Percentiles rank a stretch among this genome's conserved stretches.
phyloP scores from a whole-genome alignment of 1,140 invertebrate genomes.

The Nilaparvata lugens region DNA sequence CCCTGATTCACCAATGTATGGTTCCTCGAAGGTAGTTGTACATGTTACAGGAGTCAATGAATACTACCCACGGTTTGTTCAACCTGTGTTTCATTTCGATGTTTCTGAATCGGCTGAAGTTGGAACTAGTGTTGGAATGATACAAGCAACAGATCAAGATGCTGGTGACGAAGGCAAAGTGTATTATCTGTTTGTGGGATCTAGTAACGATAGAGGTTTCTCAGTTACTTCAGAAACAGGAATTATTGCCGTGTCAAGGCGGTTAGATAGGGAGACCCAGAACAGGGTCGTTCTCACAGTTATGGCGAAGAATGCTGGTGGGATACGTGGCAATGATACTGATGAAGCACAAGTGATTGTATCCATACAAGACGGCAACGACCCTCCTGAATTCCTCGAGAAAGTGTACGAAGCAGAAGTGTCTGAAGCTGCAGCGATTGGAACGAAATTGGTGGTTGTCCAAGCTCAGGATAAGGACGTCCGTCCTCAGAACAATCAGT shows the following conservation, averaged over 20 bases:
- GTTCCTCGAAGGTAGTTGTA: conserved; percentile 59
- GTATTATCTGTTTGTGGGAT: conserved; percentile 85
- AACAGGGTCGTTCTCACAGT: conserved; percentile 82
- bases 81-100: conserved; percentile 86
- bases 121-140: conserved; percentile 73
- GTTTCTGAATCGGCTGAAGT: conserved; percentile 87
- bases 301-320: conserved; percentile 88
- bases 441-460: conserved; percentile 66
- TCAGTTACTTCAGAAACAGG: conserved; percentile 76
- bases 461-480: conserved; percentile 87
- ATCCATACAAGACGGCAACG: conserved; percentile 89
- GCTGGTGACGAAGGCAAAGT: conserved; percentile 84
- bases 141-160: conserved; percentile 87
- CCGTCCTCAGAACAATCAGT: conserved; percentile 81
- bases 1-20: conserved; percentile 72
- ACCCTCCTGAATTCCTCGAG: conserved; percentile 83
- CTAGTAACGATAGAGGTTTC: conserved; percentile 87
- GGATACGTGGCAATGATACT: conserved; percentile 87
- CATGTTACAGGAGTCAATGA: conserved; percentile 86
- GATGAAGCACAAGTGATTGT: conserved; percentile 91
- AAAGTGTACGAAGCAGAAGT: conserved; percentile 62
- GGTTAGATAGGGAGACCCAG: conserved; percentile 83
- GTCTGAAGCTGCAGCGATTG: conserved; percentile 63
- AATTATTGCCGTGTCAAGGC: conserved; percentile 68
- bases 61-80: conserved; percentile 82